These are phyloP conservation scores for Rugalucina vietnamica DNA, from an alignment of 2,888 invertebrate species.

Conservation along the genomic window DNA sequence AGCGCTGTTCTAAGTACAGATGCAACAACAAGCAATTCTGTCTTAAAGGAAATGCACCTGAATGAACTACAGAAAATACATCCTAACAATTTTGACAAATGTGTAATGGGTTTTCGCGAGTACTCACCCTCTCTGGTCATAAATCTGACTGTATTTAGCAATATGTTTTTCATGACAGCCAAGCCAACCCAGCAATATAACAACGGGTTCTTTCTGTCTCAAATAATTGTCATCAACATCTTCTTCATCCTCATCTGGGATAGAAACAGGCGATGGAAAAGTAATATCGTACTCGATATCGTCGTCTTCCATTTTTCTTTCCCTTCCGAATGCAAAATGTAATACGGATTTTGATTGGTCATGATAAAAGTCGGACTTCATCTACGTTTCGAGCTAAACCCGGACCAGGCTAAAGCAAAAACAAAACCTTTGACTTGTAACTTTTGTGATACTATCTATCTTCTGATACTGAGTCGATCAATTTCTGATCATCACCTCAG, in stretches of 20 bases:
- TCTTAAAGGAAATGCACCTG: no score
- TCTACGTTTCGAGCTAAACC: no score
- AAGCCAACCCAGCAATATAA: constrained; percentile 91
- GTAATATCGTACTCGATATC: constrained; percentile 78
- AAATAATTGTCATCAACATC: constrained; percentile 40
- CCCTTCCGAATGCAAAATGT: constrained; percentile 17
- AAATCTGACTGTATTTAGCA: constrained; percentile 91
- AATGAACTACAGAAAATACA: no score
- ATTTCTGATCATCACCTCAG: no score
- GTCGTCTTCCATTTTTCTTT: constrained; percentile 68
- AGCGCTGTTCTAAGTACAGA: no score
- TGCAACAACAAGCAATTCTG: no score
- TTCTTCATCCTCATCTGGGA: constrained; percentile 38
- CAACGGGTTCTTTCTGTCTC: constrained; percentile 86
- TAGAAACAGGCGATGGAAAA: constrained; percentile 69
- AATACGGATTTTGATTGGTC: constrained; percentile 41
- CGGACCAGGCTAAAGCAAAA: no score
- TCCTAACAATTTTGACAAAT: no score
- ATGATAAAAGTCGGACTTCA: not conserved
- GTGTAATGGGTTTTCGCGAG: no score
- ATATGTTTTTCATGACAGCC: constrained; percentile 91
- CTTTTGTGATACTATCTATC: no score
- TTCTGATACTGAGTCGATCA: no score
- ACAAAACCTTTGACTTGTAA: no score
- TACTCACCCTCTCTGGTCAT: constrained; percentile 90